Evolutionary conservation across 2,888 invertebrate genomes (phyloP).

Genomic region (Muscina levida): DNA sequence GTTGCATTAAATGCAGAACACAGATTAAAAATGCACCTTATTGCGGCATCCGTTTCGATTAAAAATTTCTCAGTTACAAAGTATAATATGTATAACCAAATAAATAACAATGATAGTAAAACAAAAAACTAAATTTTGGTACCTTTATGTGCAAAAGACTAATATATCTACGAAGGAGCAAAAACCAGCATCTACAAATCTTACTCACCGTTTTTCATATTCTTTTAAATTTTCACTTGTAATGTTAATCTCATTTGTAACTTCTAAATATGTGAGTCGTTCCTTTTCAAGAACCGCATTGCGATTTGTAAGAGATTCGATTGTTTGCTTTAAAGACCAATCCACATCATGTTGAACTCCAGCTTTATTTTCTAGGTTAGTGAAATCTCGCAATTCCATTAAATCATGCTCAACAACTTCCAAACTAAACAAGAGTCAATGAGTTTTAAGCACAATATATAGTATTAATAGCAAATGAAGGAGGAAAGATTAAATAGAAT

Average conservation of each 20-base stretch:
- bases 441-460: constrained; percentile 2
- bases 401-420: constrained; percentile 81
- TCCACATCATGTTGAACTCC: constrained; percentile 71
- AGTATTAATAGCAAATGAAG: constrained; percentile 20
- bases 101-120: too few species aligned
- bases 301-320: constrained; percentile 66
- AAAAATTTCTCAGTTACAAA: too few species aligned
- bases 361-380: constrained; percentile 83
- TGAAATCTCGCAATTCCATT: constrained; percentile 82
- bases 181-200: not conserved
- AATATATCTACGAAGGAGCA: constrained; percentile 23
- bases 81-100: too few species aligned
- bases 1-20: too few species aligned
- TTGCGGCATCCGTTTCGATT: too few species aligned
- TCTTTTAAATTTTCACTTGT: constrained; percentile 57
- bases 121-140: too few species aligned
- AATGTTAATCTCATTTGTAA: constrained; percentile 53
- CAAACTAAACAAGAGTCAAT: constrained; percentile 78
- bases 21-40: too few species aligned
- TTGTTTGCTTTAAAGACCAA: constrained; percentile 68
- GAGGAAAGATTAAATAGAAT: constrained; percentile 23
- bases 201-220: constrained; percentile 69
- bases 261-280: constrained; percentile 59
- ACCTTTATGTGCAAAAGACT: too few species aligned
- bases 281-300: constrained; percentile 68